Conservation (phyloP, 2,113 vertebrate genomes). For the Etheostoma spectabile region DNA sequence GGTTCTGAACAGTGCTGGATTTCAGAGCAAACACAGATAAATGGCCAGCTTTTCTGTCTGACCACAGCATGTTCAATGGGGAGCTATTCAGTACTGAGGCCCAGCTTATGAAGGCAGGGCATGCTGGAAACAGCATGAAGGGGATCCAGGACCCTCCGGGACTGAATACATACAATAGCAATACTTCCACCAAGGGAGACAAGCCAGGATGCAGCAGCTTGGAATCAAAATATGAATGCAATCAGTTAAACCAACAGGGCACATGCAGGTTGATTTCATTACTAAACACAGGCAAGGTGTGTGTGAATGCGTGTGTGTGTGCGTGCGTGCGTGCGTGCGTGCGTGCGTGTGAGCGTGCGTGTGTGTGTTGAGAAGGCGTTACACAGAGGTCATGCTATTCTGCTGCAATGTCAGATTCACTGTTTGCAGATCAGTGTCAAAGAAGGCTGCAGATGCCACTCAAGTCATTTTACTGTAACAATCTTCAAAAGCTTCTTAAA, state of each 20-base stretch:
- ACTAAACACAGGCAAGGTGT: neutral
- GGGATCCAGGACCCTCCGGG: constrained; percentile 24
- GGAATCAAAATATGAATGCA: constrained; percentile 43
- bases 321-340: neutral
- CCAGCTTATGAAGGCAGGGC: constrained; percentile 17
- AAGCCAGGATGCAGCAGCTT: constrained; percentile 34
- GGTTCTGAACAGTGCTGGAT: constrained; percentile 39
- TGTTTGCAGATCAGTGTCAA: neutral
- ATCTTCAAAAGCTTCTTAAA: neutral
- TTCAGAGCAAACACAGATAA: constrained; percentile 58
- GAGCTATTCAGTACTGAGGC: constrained; percentile 31
- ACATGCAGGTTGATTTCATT: constrained; percentile 45
- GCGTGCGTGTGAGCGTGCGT: neutral
- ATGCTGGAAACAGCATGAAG: constrained; percentile 47
- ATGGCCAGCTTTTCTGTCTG: constrained; percentile 39
- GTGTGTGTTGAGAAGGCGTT: neutral
- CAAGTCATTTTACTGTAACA: neutral
- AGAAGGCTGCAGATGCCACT: neutral
- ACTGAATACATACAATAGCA: constrained; percentile 45
- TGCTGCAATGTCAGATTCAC: neutral
- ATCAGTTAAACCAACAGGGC: constrained; percentile 52
- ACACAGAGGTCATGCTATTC: neutral
- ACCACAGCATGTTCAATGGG: constrained; percentile 44
- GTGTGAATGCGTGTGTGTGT: neutral
- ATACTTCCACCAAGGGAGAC: constrained; percentile 30